These are phyloP conservation scores for Herpailurus yagouaroundi DNA, from an alignment of 2,113 vertebrate genomes.

Conservation along the genomic window DNA sequence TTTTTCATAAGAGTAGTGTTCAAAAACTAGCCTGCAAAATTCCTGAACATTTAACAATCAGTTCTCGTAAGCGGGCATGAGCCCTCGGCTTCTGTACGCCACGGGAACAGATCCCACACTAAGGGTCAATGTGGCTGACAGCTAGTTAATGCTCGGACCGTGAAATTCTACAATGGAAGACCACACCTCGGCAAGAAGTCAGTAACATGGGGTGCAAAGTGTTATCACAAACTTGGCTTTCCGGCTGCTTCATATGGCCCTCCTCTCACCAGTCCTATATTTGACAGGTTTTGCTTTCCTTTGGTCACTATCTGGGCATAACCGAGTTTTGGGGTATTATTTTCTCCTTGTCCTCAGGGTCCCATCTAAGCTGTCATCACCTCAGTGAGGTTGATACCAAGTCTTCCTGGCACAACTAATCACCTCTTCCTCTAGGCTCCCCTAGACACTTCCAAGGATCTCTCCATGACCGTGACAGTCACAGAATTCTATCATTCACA, in stretches of 20 bases:
- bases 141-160: not conserved
- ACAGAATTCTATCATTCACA: not conserved
- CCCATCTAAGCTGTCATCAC: not conserved
- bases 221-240: not conserved
- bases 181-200: not conserved
- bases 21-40: not conserved
- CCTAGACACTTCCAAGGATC: not conserved
- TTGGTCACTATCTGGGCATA: not conserved
- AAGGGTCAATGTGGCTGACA: not conserved
- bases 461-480: not conserved
- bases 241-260: not conserved
- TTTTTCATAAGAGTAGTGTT: not conserved
- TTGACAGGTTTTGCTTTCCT: not conserved
- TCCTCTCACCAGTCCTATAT: not conserved
- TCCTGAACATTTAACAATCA: not conserved
- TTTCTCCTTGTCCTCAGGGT: slow-evolving; percentile 11
- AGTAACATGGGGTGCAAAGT: not conserved
- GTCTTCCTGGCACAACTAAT: slow-evolving; percentile 22
- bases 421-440: not conserved
- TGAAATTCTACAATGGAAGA: not conserved
- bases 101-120: not conserved
- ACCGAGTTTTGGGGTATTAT: not conserved
- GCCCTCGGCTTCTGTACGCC: not conserved
- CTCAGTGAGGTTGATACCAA: not conserved
- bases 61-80: not conserved